phyloP scores from a whole-genome alignment of 2,113 vertebrate species.

The Erythrocercus mccallii region DNA sequence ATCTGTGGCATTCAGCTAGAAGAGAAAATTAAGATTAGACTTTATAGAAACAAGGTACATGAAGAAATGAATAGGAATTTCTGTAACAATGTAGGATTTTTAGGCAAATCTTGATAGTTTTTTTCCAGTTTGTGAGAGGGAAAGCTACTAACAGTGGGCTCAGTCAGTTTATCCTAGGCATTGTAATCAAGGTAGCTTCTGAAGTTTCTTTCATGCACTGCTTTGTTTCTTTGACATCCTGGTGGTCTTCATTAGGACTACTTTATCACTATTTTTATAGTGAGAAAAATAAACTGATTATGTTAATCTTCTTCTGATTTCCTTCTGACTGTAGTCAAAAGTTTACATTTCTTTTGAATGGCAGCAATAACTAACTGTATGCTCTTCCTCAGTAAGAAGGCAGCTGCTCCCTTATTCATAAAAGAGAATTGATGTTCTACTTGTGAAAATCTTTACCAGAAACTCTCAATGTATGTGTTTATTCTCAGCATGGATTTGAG shows the following conservation, averaged over 20 bases:
- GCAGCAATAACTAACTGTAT: conserved; percentile 7
- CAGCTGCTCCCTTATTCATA: conserved; percentile 36
- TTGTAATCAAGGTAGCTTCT: conserved; percentile 33
- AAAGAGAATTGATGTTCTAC: neutral
- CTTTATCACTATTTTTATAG: conserved; percentile 17
- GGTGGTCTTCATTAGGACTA: conserved; percentile 42
- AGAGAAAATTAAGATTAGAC: conserved; percentile 54
- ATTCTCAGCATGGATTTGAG: conserved; percentile 18
- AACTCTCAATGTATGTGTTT: conserved; percentile 4
- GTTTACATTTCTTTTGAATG: conserved; percentile 25
- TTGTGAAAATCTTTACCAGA: conserved; percentile 18
- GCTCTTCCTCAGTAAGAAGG: neutral
- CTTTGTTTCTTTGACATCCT: conserved; percentile 44
- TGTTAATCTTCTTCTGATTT: conserved; percentile 8
- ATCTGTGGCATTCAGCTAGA: conserved; percentile 51
- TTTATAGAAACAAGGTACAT: conserved; percentile 53
- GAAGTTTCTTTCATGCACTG: conserved; percentile 39
- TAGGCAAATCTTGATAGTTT: conserved; percentile 36
- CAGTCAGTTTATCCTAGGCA: conserved; percentile 7
- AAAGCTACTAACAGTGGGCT: neutral
- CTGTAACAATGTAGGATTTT: conserved; percentile 47
- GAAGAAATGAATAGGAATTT: conserved; percentile 63
- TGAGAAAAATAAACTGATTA: conserved; percentile 22
- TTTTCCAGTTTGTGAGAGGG: conserved; percentile 29
- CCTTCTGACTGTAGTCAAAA: conserved; percentile 3